phyloP scores from a whole-genome alignment of 2,113 vertebrate genomes.

The Labeo catla region DNA sequence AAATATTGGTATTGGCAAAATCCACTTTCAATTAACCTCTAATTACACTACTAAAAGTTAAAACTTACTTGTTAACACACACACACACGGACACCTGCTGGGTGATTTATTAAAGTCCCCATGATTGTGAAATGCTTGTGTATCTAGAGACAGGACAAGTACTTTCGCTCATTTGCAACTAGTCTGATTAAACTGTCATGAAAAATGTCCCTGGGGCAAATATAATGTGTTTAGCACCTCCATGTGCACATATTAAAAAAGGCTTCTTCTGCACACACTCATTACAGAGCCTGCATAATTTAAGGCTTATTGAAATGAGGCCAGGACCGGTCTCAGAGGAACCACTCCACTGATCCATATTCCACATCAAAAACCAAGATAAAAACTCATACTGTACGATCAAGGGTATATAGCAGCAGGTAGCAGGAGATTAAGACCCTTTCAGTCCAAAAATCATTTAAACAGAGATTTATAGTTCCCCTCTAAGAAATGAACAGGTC shows the following conservation, averaged over 20 bases:
- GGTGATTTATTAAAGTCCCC: conserved; percentile 49
- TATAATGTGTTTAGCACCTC: conserved; percentile 65
- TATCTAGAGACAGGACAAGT: conserved; percentile 22
- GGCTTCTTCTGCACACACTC: conserved; percentile 60
- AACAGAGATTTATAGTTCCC: neutral
- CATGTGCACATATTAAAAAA: conserved; percentile 58
- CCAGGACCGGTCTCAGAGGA: conserved; percentile 32
- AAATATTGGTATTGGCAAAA: neutral
- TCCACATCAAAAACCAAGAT: neutral
- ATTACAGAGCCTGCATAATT: conserved; percentile 59
- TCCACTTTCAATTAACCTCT: neutral
- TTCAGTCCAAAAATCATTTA: neutral
- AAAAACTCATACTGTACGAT: neutral
- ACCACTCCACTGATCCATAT: neutral
- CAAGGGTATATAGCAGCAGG: neutral
- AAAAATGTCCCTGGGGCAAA: conserved; percentile 52
- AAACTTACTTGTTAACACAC: neutral
- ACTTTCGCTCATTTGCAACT: conserved; percentile 59
- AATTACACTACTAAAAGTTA: neutral
- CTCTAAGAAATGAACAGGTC: neutral
- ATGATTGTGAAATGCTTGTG: neutral
- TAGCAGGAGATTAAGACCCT: neutral
- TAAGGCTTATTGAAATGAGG: conserved; percentile 63
- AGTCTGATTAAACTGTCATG: conserved; percentile 74
- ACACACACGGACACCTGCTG: conserved; percentile 31